Conservation (phyloP, 2,113 vertebrate species). For the Rhea americana region DNA sequence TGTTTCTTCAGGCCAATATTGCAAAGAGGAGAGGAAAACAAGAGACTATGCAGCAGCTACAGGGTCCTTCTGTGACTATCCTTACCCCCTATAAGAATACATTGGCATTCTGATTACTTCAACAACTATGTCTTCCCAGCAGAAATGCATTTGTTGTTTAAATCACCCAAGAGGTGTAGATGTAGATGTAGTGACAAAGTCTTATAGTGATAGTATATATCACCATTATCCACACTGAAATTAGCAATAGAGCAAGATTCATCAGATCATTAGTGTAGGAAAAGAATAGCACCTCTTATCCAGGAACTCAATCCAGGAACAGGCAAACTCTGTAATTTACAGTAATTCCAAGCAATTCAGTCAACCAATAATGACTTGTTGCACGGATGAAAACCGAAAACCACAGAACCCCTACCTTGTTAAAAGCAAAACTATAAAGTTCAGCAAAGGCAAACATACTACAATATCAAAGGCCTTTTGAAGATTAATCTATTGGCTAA, state of each 20-base stretch:
- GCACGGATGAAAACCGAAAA: constrained; percentile 28
- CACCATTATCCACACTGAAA: neutral
- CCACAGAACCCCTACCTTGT: constrained; percentile 17
- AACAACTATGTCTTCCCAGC: neutral
- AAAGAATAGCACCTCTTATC: neutral
- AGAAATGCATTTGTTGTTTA: neutral
- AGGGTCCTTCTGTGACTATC: neutral
- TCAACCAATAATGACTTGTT: constrained; percentile 26
- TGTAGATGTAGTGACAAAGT: neutral
- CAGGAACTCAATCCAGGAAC: constrained; percentile 4
- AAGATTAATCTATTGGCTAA: constrained; percentile 54
- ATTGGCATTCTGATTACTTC: neutral
- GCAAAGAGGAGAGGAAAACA: neutral
- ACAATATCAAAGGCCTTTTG: constrained; percentile 59
- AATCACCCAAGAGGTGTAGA: neutral
- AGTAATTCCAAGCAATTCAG: constrained; percentile 36
- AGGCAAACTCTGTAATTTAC: constrained; percentile 18
- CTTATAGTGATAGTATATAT: neutral
- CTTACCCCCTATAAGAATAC: neutral
- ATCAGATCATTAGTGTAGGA: neutral
- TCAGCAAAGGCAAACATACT: constrained; percentile 43
- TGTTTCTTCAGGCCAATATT: neutral
- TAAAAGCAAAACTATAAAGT: constrained; percentile 48
- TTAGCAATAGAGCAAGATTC: neutral
- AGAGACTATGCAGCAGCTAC: neutral